Evolutionary conservation across 2,888 invertebrate species (phyloP).

Genomic region (Hypomecis atomaria): DNA sequence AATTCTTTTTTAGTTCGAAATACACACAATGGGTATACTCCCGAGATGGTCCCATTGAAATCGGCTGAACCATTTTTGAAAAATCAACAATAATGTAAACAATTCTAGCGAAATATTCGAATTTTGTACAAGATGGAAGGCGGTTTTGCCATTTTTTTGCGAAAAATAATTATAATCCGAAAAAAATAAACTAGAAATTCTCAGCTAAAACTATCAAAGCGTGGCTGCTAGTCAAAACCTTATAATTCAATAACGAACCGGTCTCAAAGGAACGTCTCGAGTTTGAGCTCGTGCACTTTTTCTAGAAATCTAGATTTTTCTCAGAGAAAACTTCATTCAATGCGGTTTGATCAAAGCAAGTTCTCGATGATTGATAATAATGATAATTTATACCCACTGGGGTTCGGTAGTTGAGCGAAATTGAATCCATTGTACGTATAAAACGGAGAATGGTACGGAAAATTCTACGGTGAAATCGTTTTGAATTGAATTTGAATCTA

Average conservation of each 20-base stretch:
- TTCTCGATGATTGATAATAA: constrained; percentile 26
- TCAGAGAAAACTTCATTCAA: constrained; percentile 36
- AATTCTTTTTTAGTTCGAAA: no score
- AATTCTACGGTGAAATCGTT: constrained; percentile 1
- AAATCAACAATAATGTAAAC: no score
- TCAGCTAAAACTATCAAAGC: background rate
- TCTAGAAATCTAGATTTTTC: constrained; percentile 37
- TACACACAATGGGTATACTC: no score
- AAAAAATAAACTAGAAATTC: background rate
- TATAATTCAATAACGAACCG: constrained; percentile 44
- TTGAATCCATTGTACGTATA: constrained; percentile 13
- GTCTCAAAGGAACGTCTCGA: constrained; percentile 48
- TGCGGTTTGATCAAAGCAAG: constrained; percentile 22
- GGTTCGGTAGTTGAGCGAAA: constrained; percentile 11
- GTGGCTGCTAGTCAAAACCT: constrained; percentile 3
- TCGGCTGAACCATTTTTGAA: no score
- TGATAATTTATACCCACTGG: constrained; percentile 12
- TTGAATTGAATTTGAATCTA: background rate
- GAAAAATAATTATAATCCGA: constrained; percentile 27
- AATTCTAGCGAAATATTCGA: no score
- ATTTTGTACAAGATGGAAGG: no score
- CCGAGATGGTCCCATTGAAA: no score
- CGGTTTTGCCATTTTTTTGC: no score
- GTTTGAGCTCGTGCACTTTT: constrained; percentile 31
- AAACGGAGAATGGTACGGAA: background rate